These are phyloP conservation scores for Leptatherina wallacei DNA, from an alignment of 2,797 vertebrate genomes.

Conservation along the genomic window DNA sequence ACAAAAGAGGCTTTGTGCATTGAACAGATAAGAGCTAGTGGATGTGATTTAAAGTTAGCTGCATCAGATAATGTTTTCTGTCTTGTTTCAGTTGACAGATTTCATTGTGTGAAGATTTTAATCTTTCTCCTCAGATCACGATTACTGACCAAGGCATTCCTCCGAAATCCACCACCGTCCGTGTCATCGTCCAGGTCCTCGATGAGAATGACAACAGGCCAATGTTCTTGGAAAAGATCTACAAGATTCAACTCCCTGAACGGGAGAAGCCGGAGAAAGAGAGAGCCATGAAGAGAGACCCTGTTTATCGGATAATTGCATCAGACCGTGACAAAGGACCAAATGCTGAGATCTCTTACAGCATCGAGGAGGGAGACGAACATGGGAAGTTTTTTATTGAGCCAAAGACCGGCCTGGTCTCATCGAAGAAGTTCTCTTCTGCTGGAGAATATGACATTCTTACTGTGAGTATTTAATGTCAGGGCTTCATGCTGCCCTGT, in stretches of 20 bases:
- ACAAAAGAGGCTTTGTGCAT: slow-evolving; percentile 8
- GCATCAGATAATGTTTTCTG: slow-evolving; percentile 6
- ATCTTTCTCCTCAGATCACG: slow-evolving; percentile 82
- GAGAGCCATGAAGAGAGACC: slow-evolving; percentile 85
- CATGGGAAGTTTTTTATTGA: slow-evolving; percentile 96
- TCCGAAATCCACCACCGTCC: slow-evolving; percentile 87
- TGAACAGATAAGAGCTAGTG: not conserved
- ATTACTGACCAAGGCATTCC: slow-evolving; percentile 90
- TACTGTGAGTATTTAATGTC: slow-evolving; percentile 86
- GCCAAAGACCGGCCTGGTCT: slow-evolving; percentile 95
- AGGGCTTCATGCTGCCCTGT: not conserved
- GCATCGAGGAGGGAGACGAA: slow-evolving; percentile 96
- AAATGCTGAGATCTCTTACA: slow-evolving; percentile 97
- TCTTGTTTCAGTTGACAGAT: not conserved
- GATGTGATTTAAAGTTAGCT: slow-evolving; percentile 13
- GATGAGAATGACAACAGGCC: slow-evolving; percentile 98
- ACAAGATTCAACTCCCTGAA: slow-evolving; percentile 94
- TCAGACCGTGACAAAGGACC: slow-evolving; percentile 91
- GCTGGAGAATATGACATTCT: slow-evolving; percentile 97
- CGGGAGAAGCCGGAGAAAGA: slow-evolving; percentile 89
- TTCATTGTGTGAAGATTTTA: slow-evolving; percentile 2
- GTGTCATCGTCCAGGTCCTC: slow-evolving; percentile 92
- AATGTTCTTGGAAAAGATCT: slow-evolving; percentile 95
- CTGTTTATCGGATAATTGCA: slow-evolving; percentile 93
- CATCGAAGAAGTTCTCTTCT: slow-evolving; percentile 93